These are phyloP conservation scores for Drosophila kikkawai DNA, from an alignment of 1,140 invertebrate genomes.

Conservation along the genomic window DNA sequence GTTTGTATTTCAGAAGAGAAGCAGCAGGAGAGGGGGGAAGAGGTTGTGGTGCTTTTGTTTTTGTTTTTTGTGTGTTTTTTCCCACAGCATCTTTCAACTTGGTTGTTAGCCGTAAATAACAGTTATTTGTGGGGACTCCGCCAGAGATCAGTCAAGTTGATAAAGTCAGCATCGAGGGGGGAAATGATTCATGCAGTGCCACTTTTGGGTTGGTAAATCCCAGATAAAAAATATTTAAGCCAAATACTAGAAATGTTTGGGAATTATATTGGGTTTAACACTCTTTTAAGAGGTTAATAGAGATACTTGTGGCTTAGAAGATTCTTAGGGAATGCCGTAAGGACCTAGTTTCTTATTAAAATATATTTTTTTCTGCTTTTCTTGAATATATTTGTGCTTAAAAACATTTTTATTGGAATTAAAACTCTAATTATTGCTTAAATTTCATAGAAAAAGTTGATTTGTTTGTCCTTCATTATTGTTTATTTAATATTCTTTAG, in stretches of 20 bases:
- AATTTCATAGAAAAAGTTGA: background rate
- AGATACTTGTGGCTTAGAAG: background rate
- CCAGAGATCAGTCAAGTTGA: conserved; percentile 40
- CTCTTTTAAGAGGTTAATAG: background rate
- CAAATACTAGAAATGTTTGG: background rate
- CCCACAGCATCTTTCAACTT: conserved; percentile 5
- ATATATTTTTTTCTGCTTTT: background rate
- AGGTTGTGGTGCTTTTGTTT: conserved; percentile 21
- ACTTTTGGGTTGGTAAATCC: background rate
- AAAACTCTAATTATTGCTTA: background rate
- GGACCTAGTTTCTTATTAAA: background rate
- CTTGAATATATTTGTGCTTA: background rate
- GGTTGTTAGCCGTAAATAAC: conserved; percentile 46
- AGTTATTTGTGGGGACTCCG: conserved; percentile 44
- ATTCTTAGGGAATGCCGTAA: background rate
- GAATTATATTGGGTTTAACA: background rate
- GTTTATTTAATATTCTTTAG: background rate
- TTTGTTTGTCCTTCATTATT: background rate
- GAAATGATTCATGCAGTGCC: conserved; percentile 7
- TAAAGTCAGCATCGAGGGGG: conserved; percentile 16
- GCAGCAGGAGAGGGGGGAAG: background rate
- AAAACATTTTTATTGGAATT: background rate
- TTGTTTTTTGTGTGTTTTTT: background rate
- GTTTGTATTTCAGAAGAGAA: conserved; percentile 46
- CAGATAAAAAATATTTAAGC: background rate